These are phyloP conservation scores for Erpetoichthys calabaricus DNA, from an alignment of 2,797 vertebrate species.

Conservation along the genomic window DNA sequence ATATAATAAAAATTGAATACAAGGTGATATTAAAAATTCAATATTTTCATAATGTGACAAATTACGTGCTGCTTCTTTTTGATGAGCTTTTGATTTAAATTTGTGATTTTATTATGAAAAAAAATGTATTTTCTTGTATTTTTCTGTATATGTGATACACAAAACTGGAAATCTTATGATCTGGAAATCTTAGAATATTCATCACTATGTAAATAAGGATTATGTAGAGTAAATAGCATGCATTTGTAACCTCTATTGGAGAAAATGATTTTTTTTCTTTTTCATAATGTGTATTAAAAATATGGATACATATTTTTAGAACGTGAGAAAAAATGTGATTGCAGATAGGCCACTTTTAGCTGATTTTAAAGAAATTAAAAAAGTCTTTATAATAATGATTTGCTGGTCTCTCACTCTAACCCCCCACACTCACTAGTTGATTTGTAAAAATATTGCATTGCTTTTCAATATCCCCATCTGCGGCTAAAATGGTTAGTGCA, in stretches of 20 bases:
- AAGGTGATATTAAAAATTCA: conserved; percentile 49
- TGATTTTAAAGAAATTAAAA: conserved; percentile 60
- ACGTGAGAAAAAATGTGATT: conserved; percentile 17
- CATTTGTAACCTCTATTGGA: conserved; percentile 48
- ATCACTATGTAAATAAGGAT: conserved; percentile 43
- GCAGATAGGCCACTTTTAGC: conserved; percentile 57
- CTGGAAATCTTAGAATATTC: conserved; percentile 35
- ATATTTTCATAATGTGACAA: conserved; percentile 52
- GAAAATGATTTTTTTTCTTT: conserved; percentile 41
- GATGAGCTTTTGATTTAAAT: conserved; percentile 56
- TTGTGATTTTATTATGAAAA: conserved; percentile 36
- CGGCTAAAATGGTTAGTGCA: no score
- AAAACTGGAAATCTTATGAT: conserved; percentile 35
- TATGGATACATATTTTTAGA: conserved; percentile 25
- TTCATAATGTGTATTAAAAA: conserved; percentile 52
- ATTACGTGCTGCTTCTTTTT: conserved; percentile 55
- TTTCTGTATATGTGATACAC: conserved; percentile 33
- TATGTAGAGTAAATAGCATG: conserved; percentile 49
- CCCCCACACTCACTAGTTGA: no score
- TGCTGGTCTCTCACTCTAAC: no score
- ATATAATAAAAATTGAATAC: conserved; percentile 40
- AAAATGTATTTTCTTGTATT: conserved; percentile 29
- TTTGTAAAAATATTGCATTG: no score
- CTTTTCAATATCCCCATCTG: no score
- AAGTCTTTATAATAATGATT: conserved; percentile 29